Evolutionary conservation across 2,113 vertebrate genomes (phyloP).

Genomic region (Melospiza melodia): DNA sequence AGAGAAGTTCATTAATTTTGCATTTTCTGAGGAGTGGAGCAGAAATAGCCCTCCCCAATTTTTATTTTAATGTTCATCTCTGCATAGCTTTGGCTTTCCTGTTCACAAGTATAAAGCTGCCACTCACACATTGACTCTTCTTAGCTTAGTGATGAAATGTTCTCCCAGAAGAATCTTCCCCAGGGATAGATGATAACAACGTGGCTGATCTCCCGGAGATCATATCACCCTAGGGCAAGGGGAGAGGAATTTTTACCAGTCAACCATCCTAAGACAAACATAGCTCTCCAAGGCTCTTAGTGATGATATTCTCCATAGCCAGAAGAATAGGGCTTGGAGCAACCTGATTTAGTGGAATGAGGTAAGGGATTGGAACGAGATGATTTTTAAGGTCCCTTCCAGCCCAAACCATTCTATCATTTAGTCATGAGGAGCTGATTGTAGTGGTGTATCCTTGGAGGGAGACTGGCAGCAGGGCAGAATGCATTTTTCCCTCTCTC

Average conservation of each 20-base stretch:
- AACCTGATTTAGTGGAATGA: background rate
- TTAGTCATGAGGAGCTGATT: background rate
- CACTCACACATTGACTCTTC: background rate
- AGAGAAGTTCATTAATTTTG: background rate
- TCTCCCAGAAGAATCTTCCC: background rate
- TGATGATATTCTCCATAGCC: background rate
- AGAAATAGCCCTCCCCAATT: background rate
- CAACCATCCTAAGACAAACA: background rate
- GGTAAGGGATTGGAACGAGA: background rate
- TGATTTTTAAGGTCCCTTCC: background rate
- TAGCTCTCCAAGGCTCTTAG: background rate
- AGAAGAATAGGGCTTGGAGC: background rate
- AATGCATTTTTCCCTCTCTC: background rate
- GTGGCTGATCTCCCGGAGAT: background rate
- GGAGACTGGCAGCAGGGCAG: background rate
- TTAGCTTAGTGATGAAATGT: background rate
- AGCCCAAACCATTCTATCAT: background rate
- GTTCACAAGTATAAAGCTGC: background rate
- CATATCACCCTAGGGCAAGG: background rate
- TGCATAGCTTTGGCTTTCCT: background rate
- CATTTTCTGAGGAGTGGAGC: background rate
- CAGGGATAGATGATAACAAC: background rate
- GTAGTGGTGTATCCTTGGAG: background rate
- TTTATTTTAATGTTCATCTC: background rate
- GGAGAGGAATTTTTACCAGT: background rate